Conservation (phyloP, 2,113 vertebrate genomes). For the Elephas maximus region DNA sequence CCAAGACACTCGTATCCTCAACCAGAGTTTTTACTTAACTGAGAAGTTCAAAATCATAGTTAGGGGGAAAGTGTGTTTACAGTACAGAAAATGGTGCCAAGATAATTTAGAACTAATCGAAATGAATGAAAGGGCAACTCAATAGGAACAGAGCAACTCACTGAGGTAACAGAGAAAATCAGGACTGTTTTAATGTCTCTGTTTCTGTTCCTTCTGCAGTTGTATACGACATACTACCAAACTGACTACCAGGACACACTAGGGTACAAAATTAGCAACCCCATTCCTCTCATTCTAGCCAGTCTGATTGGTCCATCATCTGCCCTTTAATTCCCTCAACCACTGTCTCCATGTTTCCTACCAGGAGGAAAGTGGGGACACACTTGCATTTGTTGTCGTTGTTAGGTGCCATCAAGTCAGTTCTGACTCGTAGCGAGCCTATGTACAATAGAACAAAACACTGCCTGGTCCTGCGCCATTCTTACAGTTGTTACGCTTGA, state of each 20-base stretch:
- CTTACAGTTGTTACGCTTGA: too few species aligned
- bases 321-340: not conserved
- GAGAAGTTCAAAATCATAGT: not conserved
- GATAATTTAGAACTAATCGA: not conserved
- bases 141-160: not conserved
- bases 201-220: not conserved
- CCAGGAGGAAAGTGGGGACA: not conserved
- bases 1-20: not conserved
- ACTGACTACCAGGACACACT: not conserved
- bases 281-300: not conserved
- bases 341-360: not conserved
- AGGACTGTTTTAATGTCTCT: not conserved
- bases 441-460: too few species aligned
- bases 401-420: too few species aligned
- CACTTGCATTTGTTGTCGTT: too few species aligned
- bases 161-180: not conserved
- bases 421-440: too few species aligned
- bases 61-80: not conserved
- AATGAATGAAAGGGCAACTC: slow-evolving; percentile 3
- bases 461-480: too few species aligned
- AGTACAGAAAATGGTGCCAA: not conserved
- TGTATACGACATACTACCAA: not conserved
- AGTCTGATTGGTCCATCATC: not conserved
- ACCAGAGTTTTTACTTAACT: not conserved
- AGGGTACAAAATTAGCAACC: not conserved